Evolutionary conservation across 2,888 invertebrate species (phyloP).

Genomic region (Hesperia comma): DNA sequence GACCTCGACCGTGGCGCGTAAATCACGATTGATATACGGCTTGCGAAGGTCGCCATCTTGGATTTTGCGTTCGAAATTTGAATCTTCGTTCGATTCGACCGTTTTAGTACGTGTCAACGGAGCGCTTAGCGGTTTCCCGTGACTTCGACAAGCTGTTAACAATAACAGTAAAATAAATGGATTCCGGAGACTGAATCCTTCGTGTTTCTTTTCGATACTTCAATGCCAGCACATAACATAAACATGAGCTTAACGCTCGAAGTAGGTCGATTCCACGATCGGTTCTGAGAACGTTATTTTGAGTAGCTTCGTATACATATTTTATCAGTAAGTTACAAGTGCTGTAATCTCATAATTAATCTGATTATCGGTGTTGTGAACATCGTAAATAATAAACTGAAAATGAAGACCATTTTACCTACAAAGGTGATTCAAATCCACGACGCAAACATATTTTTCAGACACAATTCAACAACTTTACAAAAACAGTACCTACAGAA

Average conservation of each 20-base stretch:
- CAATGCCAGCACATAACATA: conserved; percentile 28
- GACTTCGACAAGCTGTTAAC: conserved; percentile 46
- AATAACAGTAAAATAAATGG: conserved; percentile 49
- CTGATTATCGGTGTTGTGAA: neutral
- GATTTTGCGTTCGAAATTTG: conserved; percentile 78
- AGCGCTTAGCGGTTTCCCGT: conserved; percentile 47
- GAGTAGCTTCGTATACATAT: neutral
- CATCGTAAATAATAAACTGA: neutral
- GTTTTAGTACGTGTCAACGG: conserved; percentile 61
- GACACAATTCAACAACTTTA: neutral
- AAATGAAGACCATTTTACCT: neutral
- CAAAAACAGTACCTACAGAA: neutral
- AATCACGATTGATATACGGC: conserved; percentile 81
- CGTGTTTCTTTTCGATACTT: conserved; percentile 35
- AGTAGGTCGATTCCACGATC: conserved; percentile 25
- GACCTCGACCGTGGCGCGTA: conserved; percentile 80
- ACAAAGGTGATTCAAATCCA: neutral
- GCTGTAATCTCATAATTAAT: conserved; percentile 4
- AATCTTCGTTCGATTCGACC: conserved; percentile 73
- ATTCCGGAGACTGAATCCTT: conserved; percentile 38
- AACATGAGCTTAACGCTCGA: conserved; percentile 28
- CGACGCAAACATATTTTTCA: too few species aligned
- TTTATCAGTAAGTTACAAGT: too few species aligned
- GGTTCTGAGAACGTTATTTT: conserved; percentile 19
- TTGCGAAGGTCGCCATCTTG: conserved; percentile 82